Conservation (phyloP, 2,888 invertebrate genomes). For the Torymus tubicola region DNA sequence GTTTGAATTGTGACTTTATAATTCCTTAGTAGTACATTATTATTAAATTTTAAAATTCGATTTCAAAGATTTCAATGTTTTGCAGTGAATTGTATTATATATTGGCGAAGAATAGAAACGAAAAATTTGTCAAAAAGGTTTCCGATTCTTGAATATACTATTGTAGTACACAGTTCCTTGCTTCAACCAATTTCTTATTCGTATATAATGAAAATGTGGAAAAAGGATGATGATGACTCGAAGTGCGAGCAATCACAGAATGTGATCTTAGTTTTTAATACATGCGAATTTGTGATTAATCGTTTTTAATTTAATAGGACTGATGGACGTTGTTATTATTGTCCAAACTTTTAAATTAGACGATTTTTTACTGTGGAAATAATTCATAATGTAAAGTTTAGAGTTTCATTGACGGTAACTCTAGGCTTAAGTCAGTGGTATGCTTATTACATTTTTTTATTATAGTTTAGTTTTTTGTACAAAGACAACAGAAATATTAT, state of each 20-base stretch:
- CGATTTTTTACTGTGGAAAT: conserved; percentile 49
- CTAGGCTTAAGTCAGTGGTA: conserved; percentile 36
- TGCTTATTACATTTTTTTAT: conserved; percentile 38
- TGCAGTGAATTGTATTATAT: conserved; percentile 16
- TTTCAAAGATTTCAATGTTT: conserved; percentile 29
- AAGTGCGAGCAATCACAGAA: conserved; percentile 57
- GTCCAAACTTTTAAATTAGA: conserved; percentile 55
- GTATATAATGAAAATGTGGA: conserved; percentile 47
- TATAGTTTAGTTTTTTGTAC: conserved; percentile 32
- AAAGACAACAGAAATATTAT: conserved; percentile 28
- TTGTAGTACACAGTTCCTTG: conserved; percentile 67
- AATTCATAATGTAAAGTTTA: conserved; percentile 29
- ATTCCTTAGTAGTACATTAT: conserved; percentile 1
- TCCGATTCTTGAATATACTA: conserved; percentile 61
- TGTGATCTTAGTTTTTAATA: conserved; percentile 58
- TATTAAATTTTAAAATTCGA: conserved; percentile 7
- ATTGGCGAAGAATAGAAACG: conserved; percentile 20
- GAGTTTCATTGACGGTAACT: conserved; percentile 31
- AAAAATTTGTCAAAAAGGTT: conserved; percentile 40
- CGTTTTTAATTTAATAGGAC: conserved; percentile 70
- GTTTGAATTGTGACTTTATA: conserved; percentile 16
- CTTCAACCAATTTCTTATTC: conserved; percentile 68
- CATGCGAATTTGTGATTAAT: conserved; percentile 70
- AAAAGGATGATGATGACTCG: conserved; percentile 54
- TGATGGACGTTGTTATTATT: conserved; percentile 66